A percentile compares a stretch with the other conserved stretches of the same genome.
phyloP scores from a whole-genome alignment of 2,797 vertebrate species.

The Valencia hispanica region DNA sequence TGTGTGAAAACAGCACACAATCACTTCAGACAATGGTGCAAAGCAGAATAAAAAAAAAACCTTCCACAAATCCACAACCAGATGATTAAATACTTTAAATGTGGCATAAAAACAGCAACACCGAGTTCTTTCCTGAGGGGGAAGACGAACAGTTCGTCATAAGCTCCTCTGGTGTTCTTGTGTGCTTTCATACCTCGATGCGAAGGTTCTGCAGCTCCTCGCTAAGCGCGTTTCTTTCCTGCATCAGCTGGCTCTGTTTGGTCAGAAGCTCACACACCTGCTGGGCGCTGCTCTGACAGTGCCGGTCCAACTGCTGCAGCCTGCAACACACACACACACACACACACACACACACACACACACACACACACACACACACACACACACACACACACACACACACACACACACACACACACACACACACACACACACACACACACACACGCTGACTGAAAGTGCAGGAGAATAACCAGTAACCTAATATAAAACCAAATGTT shows the following conservation, averaged over 20 bases:
- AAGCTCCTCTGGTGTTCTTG: constrained; percentile 3
- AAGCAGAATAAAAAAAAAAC: constrained; percentile 9
- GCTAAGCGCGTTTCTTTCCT: constrained; percentile 85
- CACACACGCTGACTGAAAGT: constrained; percentile 52
- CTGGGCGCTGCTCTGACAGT: constrained; percentile 91
- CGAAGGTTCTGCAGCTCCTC: constrained; percentile 84
- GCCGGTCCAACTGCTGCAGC: constrained; percentile 91
- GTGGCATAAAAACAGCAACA: background rate
- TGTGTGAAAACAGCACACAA: background rate
- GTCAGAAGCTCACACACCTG: constrained; percentile 92
- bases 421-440: constrained; percentile 58
- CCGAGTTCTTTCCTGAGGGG: background rate
- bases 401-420: constrained; percentile 48
- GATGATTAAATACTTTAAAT: background rate
- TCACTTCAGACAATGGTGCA: background rate
- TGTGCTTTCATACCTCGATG: constrained; percentile 49
- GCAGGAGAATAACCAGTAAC: constrained; percentile 40
- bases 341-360: constrained; percentile 51
- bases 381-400: constrained; percentile 57
- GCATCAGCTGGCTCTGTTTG: constrained; percentile 91
- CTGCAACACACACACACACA: constrained; percentile 78
- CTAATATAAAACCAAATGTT: constrained; percentile 68
- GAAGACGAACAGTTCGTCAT: constrained; percentile 10
- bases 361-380: constrained; percentile 57
- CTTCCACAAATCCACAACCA: constrained; percentile 29